These are phyloP conservation scores for Aphrocallistes beatrix DNA, from an alignment of 37 sponge, comb jelly and placozoan species.

Conservation along the genomic window DNA sequence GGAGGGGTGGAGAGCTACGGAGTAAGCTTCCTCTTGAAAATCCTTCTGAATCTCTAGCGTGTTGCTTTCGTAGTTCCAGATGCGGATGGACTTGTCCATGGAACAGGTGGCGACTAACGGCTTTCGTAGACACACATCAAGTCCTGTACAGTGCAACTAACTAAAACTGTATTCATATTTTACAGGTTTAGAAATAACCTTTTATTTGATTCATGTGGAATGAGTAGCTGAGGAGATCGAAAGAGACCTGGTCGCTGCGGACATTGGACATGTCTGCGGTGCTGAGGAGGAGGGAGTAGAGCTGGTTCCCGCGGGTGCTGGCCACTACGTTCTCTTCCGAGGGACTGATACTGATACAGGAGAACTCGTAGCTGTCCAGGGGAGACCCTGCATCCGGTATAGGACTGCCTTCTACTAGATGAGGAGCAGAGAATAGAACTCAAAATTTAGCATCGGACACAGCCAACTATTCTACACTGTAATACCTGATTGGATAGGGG, in stretches of 20 bases:
- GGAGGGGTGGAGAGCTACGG: conserved; percentile 85
- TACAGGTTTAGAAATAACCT: conserved; percentile 27
- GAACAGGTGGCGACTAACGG: conserved; percentile 94
- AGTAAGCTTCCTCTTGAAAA: conserved; percentile 94
- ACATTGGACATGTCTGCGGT: conserved; percentile 53
- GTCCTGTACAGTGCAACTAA: conserved; percentile 59
- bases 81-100: conserved; percentile 68
- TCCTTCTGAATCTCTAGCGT: conserved; percentile 73
- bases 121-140: conserved; percentile 86
- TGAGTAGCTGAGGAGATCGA: conserved; percentile 52
- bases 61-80: conserved; percentile 93
- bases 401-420: background rate
- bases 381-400: background rate
- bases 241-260: conserved; percentile 30
- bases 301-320: conserved; percentile 60
- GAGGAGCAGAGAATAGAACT: background rate
- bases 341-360: conserved; percentile 66
- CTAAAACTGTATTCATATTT: conserved; percentile 23
- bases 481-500: background rate
- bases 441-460: background rate
- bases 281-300: conserved; percentile 71
- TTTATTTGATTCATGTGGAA: conserved; percentile 34
- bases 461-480: no score
- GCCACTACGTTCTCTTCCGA: conserved; percentile 84
- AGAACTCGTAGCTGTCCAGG: conserved; percentile 34